These are phyloP conservation scores for Neodiprion fabricii DNA, from an alignment of 1,140 invertebrate species.

Conservation along the genomic window DNA sequence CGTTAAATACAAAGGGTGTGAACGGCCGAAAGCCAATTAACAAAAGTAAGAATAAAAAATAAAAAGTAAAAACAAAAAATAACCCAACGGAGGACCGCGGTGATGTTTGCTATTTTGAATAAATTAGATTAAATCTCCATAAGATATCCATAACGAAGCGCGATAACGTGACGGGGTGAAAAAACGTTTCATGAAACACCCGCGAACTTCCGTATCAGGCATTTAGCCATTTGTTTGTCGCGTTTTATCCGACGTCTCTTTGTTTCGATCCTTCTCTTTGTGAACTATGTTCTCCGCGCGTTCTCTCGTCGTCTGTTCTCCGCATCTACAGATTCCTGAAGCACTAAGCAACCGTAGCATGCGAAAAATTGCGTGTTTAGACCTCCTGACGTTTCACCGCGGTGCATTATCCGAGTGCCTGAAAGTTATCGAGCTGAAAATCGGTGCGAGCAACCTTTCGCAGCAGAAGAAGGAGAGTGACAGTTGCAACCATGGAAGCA, in stretches of 20 bases:
- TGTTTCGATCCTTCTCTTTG: background rate
- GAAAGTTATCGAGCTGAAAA: background rate
- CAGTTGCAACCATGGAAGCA: background rate
- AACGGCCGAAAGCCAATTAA: too few relatives aligned
- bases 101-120: constrained; percentile 3
- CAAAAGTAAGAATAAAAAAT: background rate
- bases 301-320: too few relatives aligned
- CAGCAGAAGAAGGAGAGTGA: background rate
- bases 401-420: background rate
- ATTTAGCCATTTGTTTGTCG: background rate
- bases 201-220: background rate
- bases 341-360: too few relatives aligned
- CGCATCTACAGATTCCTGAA: too few relatives aligned
- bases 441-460: background rate
- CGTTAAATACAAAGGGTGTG: too few relatives aligned
- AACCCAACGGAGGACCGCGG: background rate
- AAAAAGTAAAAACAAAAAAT: background rate
- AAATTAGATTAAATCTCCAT: constrained; percentile 8
- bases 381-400: background rate
- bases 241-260: background rate
- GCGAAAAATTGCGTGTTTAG: background rate
- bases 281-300: background rate
- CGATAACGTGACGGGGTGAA: background rate
- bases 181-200: background rate
- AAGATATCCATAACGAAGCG: background rate